Percentiles rank a stretch among this genome's conserved stretches.
These are phyloP conservation scores for Dendroctonus valens DNA, from an alignment of 1,140 invertebrate genomes.

Conservation along the genomic window DNA sequence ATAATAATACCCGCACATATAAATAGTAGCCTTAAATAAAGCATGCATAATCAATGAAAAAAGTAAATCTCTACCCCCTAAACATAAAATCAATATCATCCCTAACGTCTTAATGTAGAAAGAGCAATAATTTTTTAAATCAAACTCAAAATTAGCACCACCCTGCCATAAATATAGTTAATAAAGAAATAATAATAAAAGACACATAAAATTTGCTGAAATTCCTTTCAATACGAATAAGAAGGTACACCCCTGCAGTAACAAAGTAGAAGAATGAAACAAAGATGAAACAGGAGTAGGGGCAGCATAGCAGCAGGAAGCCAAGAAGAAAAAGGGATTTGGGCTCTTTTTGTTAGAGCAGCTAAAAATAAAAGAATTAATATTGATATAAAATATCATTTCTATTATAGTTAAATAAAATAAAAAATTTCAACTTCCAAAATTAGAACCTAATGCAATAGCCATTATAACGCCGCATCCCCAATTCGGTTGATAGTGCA, in stretches of 20 bases:
- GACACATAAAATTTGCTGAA: conserved; percentile 46
- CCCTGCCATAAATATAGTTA: conserved; percentile 62
- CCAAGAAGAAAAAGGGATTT: conserved; percentile 71
- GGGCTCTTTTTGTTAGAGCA: conserved; percentile 67
- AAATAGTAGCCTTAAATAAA: conserved; percentile 64
- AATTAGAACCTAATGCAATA: too few relatives aligned
- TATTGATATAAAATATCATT: conserved; percentile 48
- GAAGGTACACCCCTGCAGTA: conserved; percentile 68
- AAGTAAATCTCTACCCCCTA: conserved; percentile 53
- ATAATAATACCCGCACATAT: conserved; percentile 63
- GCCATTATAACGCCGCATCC: conserved; percentile 59
- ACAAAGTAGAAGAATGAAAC: conserved; percentile 75
- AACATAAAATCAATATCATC: conserved; percentile 63
- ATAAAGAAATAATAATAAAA: conserved; percentile 51
- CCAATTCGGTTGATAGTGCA: conserved; percentile 61
- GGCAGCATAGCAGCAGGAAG: conserved; percentile 67
- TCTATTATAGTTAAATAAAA: conserved; percentile 51
- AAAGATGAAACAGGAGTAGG: conserved; percentile 69
- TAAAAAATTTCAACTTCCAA: conserved; percentile 57
- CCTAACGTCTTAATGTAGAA: conserved; percentile 68
- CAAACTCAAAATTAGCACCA: conserved; percentile 62
- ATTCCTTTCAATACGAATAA: conserved; percentile 59
- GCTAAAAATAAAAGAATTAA: conserved; percentile 55
- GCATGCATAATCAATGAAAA: conserved; percentile 65
- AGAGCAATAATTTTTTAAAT: conserved; percentile 73